These are phyloP conservation scores for Rafetus swinhoei DNA, from an alignment of 2,113 vertebrate species.

Conservation along the genomic window DNA sequence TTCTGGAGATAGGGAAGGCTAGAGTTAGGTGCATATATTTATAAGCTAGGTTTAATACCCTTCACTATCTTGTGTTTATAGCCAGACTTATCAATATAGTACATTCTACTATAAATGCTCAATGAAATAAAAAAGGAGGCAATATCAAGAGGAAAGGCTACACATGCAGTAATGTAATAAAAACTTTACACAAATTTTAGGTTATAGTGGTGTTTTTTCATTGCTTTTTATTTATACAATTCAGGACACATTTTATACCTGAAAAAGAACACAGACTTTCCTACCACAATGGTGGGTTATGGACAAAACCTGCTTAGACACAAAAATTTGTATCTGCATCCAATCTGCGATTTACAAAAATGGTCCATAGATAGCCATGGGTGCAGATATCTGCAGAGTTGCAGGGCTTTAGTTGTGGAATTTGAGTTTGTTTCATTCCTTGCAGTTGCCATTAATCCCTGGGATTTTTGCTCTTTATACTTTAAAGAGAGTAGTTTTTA, in stretches of 20 bases:
- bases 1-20: background rate
- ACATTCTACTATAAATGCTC: background rate
- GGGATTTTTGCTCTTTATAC: conserved; percentile 60
- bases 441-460: conserved; percentile 64
- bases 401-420: conserved; percentile 30
- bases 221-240: conserved; percentile 9
- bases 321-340: too few species aligned
- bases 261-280: conserved; percentile 5
- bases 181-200: too few species aligned
- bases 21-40: background rate
- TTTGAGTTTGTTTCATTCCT: conserved; percentile 67
- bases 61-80: background rate
- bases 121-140: background rate
- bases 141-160: background rate
- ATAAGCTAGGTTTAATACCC: background rate
- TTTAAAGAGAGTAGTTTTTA: conserved; percentile 73
- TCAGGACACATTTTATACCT: conserved; percentile 44
- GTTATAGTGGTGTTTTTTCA: background rate
- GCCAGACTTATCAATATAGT: background rate
- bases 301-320: too few species aligned
- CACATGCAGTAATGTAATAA: rapidly evolving
- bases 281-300: conserved; percentile 54
- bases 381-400: too few species aligned
- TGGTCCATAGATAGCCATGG: too few species aligned
- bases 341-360: too few species aligned